A percentile compares a stretch with the other conserved stretches of the same genome.
Conservation (phyloP, 64 coral and sea anemone genomes). For the Dendronephthya gigantea region DNA sequence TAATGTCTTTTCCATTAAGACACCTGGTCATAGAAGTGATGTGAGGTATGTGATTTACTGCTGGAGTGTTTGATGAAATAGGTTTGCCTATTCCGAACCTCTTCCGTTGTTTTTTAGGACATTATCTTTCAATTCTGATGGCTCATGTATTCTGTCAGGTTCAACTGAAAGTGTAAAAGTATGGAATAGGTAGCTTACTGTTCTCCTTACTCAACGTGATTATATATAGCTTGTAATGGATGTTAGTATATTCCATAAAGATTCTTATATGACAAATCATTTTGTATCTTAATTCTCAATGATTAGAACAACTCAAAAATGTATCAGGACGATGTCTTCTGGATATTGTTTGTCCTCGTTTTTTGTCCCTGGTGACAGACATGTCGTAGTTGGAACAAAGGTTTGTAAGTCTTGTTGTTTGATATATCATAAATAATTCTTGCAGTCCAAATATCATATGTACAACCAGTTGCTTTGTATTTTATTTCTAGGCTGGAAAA, state of each 20-base stretch:
- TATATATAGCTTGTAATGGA: too few species aligned
- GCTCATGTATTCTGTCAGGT: slow-evolving; percentile 70
- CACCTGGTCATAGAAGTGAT: slow-evolving; percentile 86
- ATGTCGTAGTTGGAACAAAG: slow-evolving; percentile 80
- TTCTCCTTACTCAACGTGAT: background rate
- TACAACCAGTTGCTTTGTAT: too few species aligned
- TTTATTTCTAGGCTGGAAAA: slow-evolving; percentile 48
- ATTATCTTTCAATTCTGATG: slow-evolving; percentile 73
- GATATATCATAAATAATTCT: too few species aligned
- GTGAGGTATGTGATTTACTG: slow-evolving; percentile 31
- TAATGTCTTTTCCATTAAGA: slow-evolving; percentile 33
- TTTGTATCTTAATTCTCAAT: too few species aligned
- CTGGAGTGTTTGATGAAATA: background rate
- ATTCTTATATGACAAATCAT: too few species aligned
- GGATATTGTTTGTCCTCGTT: slow-evolving; percentile 69
- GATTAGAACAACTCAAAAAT: slow-evolving; percentile 47
- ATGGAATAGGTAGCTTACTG: slow-evolving; percentile 71
- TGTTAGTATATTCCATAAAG: too few species aligned
- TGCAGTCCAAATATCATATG: too few species aligned
- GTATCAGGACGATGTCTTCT: slow-evolving; percentile 66
- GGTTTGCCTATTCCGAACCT: background rate
- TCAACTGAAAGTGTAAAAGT: slow-evolving; percentile 78
- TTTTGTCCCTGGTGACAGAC: slow-evolving; percentile 86
- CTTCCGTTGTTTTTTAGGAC: slow-evolving; percentile 34
- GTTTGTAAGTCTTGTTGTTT: too few species aligned